phyloP scores from a whole-genome alignment of 2,888 invertebrate genomes.

The Flexamia atlantica region DNA sequence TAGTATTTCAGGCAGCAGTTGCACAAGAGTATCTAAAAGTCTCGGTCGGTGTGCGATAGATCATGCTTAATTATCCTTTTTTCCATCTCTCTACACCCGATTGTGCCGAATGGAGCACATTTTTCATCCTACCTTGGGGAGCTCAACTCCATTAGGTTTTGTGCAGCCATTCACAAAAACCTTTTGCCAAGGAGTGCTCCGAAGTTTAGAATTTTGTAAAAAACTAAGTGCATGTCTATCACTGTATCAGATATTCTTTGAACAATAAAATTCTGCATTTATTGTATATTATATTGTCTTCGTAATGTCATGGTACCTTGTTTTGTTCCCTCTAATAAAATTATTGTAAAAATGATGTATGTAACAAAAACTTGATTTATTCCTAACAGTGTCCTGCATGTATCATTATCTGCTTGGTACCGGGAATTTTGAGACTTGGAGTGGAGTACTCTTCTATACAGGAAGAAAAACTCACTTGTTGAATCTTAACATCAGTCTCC shows the following conservation, averaged over 20 bases:
- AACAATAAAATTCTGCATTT: slow-evolving; percentile 44
- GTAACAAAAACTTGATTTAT: not conserved
- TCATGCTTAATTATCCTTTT: slow-evolving; percentile 46
- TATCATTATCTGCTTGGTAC: slow-evolving; percentile 35
- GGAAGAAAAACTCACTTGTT: no score
- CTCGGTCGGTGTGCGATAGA: slow-evolving; percentile 61
- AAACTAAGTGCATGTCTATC: slow-evolving; percentile 45
- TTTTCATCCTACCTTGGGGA: slow-evolving; percentile 68
- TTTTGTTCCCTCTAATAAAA: slow-evolving; percentile 36
- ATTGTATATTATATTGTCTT: slow-evolving; percentile 54
- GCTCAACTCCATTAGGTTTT: slow-evolving; percentile 74
- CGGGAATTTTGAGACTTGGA: not conserved
- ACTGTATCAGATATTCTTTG: slow-evolving; percentile 54
- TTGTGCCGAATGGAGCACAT: slow-evolving; percentile 57
- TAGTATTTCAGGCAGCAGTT: slow-evolving; percentile 65
- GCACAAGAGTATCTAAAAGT: slow-evolving; percentile 64
- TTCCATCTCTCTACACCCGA: slow-evolving; percentile 38
- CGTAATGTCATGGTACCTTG: slow-evolving; percentile 49
- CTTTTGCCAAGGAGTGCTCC: slow-evolving; percentile 74
- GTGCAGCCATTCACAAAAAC: slow-evolving; percentile 83
- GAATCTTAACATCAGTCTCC: no score
- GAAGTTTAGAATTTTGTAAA: slow-evolving; percentile 33
- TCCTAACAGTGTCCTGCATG: not conserved
- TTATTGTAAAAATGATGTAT: slow-evolving; percentile 1
- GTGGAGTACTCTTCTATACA: no score